These are phyloP conservation scores for Melanotaenia pygmaea DNA, from an alignment of 2,797 vertebrate species.

Conservation along the genomic window DNA sequence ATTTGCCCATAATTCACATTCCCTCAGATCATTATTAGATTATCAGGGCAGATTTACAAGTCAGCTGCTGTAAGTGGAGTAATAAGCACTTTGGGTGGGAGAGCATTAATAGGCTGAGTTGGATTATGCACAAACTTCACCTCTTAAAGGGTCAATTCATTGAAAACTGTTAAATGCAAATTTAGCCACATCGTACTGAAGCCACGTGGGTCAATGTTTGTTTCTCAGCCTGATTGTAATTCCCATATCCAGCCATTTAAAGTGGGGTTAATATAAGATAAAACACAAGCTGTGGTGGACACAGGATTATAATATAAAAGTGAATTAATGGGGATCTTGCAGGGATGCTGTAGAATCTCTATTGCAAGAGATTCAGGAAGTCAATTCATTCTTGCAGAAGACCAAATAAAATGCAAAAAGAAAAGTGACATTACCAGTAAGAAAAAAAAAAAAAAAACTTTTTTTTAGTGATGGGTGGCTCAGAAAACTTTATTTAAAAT, in stretches of 20 bases:
- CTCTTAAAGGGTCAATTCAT: slow-evolving; percentile 3
- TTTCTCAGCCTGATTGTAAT: slow-evolving; percentile 2
- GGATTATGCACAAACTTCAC: slow-evolving; percentile 1
- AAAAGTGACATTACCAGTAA: background rate
- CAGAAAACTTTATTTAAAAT: background rate
- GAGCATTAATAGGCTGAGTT: slow-evolving; percentile 26
- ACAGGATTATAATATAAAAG: background rate
- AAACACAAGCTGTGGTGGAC: background rate
- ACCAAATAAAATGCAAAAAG: background rate
- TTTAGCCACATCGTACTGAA: background rate
- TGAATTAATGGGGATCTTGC: slow-evolving; percentile 8
- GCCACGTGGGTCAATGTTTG: background rate
- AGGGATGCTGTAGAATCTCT: background rate
- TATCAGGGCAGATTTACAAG: slow-evolving; percentile 52
- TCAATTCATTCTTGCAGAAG: background rate
- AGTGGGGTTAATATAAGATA: background rate
- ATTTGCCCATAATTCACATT: slow-evolving; percentile 56
- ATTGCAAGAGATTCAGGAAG: background rate
- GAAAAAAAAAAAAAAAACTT: no score
- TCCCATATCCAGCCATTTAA: background rate
- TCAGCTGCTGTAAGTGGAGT: slow-evolving; percentile 36
- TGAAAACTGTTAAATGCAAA: background rate
- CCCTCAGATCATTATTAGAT: slow-evolving; percentile 60
- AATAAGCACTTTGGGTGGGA: slow-evolving; percentile 28
- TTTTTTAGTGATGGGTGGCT: background rate